Evolutionary conservation across 2,797 vertebrate species (phyloP).

Genomic region (Nasua narica): DNA sequence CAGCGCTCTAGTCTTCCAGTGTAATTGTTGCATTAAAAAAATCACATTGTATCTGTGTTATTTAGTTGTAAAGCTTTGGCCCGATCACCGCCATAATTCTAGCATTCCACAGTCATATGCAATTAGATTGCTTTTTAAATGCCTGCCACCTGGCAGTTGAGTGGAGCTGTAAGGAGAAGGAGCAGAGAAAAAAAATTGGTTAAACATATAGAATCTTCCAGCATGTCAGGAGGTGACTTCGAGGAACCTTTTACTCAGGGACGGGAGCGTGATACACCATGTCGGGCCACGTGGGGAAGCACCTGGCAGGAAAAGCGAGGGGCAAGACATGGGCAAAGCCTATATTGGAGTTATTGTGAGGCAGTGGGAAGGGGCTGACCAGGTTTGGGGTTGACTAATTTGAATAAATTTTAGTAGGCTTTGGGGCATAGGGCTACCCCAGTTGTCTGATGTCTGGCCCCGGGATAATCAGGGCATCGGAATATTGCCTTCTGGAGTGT

Average conservation of each 20-base stretch:
- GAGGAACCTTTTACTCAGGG: not conserved
- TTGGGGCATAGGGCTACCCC: not conserved
- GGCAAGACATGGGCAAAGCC: not conserved
- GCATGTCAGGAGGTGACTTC: not conserved
- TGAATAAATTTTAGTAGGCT: not conserved
- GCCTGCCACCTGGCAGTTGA: not conserved
- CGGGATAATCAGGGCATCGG: not conserved
- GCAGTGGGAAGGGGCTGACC: not conserved
- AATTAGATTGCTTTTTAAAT: constrained; percentile 57
- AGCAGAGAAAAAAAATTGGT: not conserved
- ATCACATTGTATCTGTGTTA: not conserved
- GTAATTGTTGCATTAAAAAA: constrained; percentile 43
- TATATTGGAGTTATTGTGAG: not conserved
- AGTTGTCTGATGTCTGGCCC: not conserved
- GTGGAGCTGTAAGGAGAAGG: not conserved
- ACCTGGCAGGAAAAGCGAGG: not conserved
- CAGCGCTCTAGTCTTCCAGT: not conserved
- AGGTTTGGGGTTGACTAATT: not conserved
- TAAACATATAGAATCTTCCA: constrained; percentile 7
- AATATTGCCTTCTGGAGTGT: not conserved
- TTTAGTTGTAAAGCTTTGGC: constrained; percentile 42
- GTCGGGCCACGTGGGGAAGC: accelerated
- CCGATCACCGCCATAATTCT: constrained; percentile 3
- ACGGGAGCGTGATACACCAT: not conserved
- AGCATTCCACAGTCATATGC: not conserved